Base-by-base conservation (phyloP, 1,140 invertebrate genomes). In the Drosophila sp. region DNA sequence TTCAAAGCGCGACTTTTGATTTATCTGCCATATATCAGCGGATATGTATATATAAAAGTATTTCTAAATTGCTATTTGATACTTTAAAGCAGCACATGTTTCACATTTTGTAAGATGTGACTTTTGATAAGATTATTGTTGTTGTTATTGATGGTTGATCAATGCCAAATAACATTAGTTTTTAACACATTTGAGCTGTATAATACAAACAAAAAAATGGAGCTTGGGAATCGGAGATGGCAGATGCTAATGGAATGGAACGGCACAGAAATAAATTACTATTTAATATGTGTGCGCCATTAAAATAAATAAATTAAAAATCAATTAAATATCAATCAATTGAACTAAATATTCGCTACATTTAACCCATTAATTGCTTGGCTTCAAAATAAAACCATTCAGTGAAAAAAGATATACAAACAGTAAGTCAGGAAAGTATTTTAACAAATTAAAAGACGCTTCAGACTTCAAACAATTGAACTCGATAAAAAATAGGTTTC, bases 311-410 rank as follows among this genome's bases (percentile, higher is more conserved):
- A 63, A 76, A 79, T 87, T 82, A 89, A 87, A 89, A 70, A 78
- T 67, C 72, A 87, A 87, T 87, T 74, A 87, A 89, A 87, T 79
- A 77, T 64, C 83, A 89, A 87, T 87, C 79, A 87, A 74, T 82
- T 67, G 46, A 27, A 41, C 36, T 13, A 41, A 51, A 46, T 69
- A 38, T 43, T 53, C 63, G 72, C 57, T 46, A 82, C 83, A 89
- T 70, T 89, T 72, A 82, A 67, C 69, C 63, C 57, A 51, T 72
- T 89, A 87, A 89, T 89, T 78, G 74, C 40, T 46, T 9, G 34
- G 41, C 67, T 21, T 66, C 51, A 50, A 41, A 58, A 29, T 58
- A 58, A 59, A 14, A 21, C 5, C 13, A 14, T 14, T 43, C 40
- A 43, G 18, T 43, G 40, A 14, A 14, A 53, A 46, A 48, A 43